Evolutionary conservation across 2,113 vertebrate genomes (phyloP).

Genomic region (Pavo muticus): DNA sequence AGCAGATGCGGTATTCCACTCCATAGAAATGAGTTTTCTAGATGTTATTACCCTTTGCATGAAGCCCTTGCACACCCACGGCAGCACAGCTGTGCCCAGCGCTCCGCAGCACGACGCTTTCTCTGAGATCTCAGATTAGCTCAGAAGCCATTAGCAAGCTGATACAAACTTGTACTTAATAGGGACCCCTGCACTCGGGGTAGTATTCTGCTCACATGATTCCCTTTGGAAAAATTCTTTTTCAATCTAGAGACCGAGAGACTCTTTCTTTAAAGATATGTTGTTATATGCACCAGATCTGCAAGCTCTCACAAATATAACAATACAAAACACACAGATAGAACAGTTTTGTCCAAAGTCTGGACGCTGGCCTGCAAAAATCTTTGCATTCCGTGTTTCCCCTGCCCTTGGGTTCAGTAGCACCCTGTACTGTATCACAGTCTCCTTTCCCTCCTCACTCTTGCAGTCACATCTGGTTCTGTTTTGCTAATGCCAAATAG

Average conservation of each 20-base stretch:
- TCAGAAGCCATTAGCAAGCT: background rate
- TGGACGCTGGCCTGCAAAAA: background rate
- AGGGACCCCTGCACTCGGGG: background rate
- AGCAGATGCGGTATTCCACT: background rate
- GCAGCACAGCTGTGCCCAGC: background rate
- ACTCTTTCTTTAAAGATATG: background rate
- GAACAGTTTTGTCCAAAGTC: background rate
- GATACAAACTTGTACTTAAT: background rate
- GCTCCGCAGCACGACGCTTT: background rate
- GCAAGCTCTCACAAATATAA: background rate
- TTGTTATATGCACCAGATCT: background rate
- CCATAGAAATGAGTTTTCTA: background rate
- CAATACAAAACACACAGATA: background rate
- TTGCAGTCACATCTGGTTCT: background rate
- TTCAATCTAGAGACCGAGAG: background rate
- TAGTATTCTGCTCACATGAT: background rate
- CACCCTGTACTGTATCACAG: background rate
- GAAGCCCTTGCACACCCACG: background rate
- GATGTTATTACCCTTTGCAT: background rate
- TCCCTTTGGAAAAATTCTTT: background rate
- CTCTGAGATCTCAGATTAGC: background rate
- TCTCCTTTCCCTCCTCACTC: background rate
- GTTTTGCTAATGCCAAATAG: background rate
- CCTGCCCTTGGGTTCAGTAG: background rate
- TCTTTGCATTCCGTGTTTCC: background rate